Conservation (phyloP, 1,140 invertebrate species). For the Battus philenor region DNA sequence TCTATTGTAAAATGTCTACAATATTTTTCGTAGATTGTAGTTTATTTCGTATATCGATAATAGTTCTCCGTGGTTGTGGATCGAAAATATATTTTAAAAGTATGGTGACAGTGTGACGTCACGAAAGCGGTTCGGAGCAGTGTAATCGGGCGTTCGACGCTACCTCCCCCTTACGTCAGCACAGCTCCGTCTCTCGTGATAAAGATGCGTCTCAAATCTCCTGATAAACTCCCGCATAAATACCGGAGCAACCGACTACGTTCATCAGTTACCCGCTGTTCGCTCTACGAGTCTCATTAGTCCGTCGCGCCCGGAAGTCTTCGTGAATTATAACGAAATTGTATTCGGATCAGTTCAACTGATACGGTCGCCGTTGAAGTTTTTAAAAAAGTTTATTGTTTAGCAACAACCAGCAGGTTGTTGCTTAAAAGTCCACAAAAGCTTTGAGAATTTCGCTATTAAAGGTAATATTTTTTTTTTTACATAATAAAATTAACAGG, state of each 20-base stretch:
- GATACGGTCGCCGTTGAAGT: constrained; percentile 30
- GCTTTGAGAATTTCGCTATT: constrained; percentile 75
- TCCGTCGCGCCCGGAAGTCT: constrained; percentile 12
- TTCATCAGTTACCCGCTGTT: constrained; percentile 48
- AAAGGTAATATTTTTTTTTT: constrained; percentile 66
- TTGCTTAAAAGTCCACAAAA: constrained; percentile 66
- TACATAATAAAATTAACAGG: too few relatives aligned
- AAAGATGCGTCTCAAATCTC: constrained; percentile 24
- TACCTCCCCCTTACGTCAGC: constrained; percentile 22
- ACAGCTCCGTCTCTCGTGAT: constrained; percentile 31
- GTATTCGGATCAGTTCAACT: constrained; percentile 29
- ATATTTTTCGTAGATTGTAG: too few relatives aligned
- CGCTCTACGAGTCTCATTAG: constrained; percentile 27
- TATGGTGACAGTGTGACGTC: constrained; percentile 1
- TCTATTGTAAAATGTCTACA: too few relatives aligned
- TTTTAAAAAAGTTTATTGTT: constrained; percentile 25
- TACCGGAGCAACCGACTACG: constrained; percentile 22
- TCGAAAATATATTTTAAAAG: too few relatives aligned
- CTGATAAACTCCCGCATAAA: constrained; percentile 28
- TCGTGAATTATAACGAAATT: constrained; percentile 18
- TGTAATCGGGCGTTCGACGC: constrained; percentile 2
- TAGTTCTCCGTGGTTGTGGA: too few relatives aligned
- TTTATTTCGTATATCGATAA: too few relatives aligned
- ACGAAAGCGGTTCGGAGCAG: constrained; percentile 41
- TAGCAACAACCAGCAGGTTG: constrained; percentile 71